Evolutionary conservation across 2,888 invertebrate genomes (phyloP).

Genomic region (Cheilosia urbana): DNA sequence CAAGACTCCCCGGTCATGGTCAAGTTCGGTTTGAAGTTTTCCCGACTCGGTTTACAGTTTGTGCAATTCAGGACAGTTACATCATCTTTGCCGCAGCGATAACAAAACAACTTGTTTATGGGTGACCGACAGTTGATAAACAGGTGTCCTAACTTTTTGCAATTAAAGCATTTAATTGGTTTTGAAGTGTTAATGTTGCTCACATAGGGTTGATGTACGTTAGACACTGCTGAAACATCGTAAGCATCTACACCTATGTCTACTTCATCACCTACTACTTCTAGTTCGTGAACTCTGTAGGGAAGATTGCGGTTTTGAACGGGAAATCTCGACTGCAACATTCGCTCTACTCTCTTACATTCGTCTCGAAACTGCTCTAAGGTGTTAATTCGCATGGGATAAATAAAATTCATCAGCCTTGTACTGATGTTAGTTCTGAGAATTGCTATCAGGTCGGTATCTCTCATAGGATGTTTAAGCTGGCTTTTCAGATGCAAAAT

Average conservation of each 20-base stretch:
- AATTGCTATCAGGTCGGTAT: no score
- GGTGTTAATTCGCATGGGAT: no score
- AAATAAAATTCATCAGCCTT: no score
- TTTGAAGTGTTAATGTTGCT: neutral
- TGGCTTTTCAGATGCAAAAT: no score
- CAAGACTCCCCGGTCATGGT: neutral
- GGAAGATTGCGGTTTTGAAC: neutral
- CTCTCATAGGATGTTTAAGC: no score
- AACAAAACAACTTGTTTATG: constrained; percentile 2
- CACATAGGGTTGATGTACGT: neutral
- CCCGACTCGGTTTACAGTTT: neutral
- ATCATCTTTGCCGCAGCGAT: constrained; percentile 1
- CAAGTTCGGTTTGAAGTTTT: constrained; percentile 3
- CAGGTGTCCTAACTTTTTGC: neutral
- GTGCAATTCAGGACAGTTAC: neutral
- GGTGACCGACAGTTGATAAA: neutral
- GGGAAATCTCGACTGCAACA: neutral
- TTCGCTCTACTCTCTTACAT: neutral
- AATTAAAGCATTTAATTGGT: neutral
- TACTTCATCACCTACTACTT: neutral
- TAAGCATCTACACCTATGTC: neutral
- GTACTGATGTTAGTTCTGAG: no score
- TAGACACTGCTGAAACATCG: neutral
- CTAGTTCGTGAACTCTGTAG: constrained; percentile 6
- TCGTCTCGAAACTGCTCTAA: no score